A percentile compares a stretch with the other conserved stretches of the same genome.
phyloP scores from a whole-genome alignment of 1,140 invertebrate species.

The Drosophila kanapiae region DNA sequence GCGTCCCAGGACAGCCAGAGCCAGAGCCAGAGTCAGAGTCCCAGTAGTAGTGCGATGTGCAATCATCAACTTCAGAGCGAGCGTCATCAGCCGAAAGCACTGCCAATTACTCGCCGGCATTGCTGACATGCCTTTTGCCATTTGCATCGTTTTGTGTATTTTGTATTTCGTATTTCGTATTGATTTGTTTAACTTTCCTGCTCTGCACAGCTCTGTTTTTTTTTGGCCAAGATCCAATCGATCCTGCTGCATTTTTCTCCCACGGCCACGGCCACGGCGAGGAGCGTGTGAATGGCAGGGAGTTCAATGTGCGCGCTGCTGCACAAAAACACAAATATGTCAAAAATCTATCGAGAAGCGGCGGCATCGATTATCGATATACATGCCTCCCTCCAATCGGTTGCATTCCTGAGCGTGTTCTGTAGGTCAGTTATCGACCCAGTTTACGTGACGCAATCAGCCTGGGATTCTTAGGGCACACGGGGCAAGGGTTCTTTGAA shows the following conservation, averaged over 20 bases:
- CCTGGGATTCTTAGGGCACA: background rate
- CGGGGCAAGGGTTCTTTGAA: background rate
- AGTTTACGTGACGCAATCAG: constrained; percentile 58
- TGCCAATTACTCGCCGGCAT: constrained; percentile 81
- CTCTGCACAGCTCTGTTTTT: constrained; percentile 22
- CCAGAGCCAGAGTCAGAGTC: too few species aligned
- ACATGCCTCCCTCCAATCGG: background rate
- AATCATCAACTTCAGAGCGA: constrained; percentile 78
- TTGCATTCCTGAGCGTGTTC: constrained; percentile 33
- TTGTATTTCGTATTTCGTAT: constrained; percentile 51
- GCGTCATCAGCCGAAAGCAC: constrained; percentile 56
- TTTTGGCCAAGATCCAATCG: constrained; percentile 23
- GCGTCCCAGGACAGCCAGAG: background rate
- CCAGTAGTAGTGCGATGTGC: constrained; percentile 40
- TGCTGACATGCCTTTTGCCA: constrained; percentile 79
- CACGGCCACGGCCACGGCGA: constrained; percentile 49
- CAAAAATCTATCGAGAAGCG: constrained; percentile 71
- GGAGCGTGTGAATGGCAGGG: constrained; percentile 69
- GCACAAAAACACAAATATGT: constrained; percentile 51
- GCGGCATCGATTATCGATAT: constrained; percentile 26
- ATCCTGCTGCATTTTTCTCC: constrained; percentile 71
- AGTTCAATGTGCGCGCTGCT: constrained; percentile 63
- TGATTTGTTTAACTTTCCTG: constrained; percentile 75
- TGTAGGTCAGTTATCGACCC: constrained; percentile 81
- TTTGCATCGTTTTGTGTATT: constrained; percentile 73